Percentiles rank a stretch among this genome's conserved stretches.
These are phyloP conservation scores for Aphodius sticticus DNA, from an alignment of 2,888 invertebrate species.

Conservation along the genomic window DNA sequence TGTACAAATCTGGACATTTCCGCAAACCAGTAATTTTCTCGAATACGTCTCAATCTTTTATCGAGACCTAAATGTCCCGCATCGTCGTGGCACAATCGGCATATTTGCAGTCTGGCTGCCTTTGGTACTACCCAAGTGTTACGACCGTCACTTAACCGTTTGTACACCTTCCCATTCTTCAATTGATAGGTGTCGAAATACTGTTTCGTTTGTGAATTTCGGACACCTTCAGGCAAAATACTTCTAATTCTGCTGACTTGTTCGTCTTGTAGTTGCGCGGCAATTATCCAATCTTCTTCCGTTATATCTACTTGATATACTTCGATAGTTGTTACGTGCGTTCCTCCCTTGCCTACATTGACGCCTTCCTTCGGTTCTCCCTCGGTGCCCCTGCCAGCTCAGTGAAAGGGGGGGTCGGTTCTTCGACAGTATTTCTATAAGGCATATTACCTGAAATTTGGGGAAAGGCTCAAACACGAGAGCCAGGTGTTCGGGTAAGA, in stretches of 20 bases:
- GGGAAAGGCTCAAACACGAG: no score
- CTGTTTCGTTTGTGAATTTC: slow-evolving; percentile 24
- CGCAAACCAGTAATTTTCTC: slow-evolving; percentile 13
- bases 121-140: slow-evolving; percentile 39
- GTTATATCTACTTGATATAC: neutral
- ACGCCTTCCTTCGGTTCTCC: no score
- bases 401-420: no score
- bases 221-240: slow-evolving; percentile 24
- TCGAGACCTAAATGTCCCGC: slow-evolving; percentile 20
- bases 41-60: neutral
- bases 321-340: no score
- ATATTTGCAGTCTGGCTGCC: slow-evolving; percentile 14
- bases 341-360: no score
- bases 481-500: no score
- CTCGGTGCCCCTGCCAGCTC: no score
- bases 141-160: slow-evolving; percentile 15
- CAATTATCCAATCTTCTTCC: slow-evolving; percentile 26
- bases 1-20: slow-evolving; percentile 37
- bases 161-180: slow-evolving; percentile 25
- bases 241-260: neutral
- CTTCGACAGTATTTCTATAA: no score
- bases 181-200: slow-evolving; percentile 28
- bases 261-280: slow-evolving; percentile 32
- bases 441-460: no score
- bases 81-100: slow-evolving; percentile 14